Base-by-base conservation (phyloP, 2,113 vertebrate genomes). In the Pelusios castaneus region DNA sequence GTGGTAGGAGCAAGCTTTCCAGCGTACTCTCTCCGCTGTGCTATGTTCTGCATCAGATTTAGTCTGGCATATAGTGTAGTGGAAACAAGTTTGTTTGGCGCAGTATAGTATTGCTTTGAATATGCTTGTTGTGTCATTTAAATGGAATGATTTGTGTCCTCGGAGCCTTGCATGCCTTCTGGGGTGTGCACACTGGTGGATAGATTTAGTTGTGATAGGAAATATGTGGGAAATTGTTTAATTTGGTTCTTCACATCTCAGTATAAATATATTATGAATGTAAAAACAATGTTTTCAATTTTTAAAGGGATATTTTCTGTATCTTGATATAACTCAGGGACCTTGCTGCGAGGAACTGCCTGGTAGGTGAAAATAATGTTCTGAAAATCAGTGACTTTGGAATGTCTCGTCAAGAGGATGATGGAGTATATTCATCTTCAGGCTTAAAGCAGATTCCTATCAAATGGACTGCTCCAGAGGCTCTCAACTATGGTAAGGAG, bases 391-490 rank as follows among this genome's bases (percentile, higher is more conserved):
- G 99, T 1, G 99, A 99, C 89, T 99, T 99, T 97, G 99, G 99
- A 94, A 99, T 99, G 99, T 99, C 99, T 85, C 98, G 99, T 49
- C 99, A 99, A 97, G 99, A 99, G 85, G 99, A 99, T 8, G 99
- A 99, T 41, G 99, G 99, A 0, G 98, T 99, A 45, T 99, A 99
- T 94, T 99, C 99, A 70, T 99, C 99, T 0, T 99, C 99, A 56
- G 99, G 99, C 82, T 97, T 99, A 86, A 99, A 99, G 92, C 99
- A 99, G 97, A 99, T 99, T 92, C 99, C 99, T n/a, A 99, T 99
- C 97, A 99, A 99, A 87, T 99, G 99, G 99, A 99, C 99, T 2
- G 99, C 99, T 56, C 99, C 99, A n/a, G 99, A 99, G 96, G 99
- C 99, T 16, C 98, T 99, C 10, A 99, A 99, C 97, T 99, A 99